Conservation (phyloP, 2,797 vertebrate genomes). For the Bradypodion ventrale region DNA sequence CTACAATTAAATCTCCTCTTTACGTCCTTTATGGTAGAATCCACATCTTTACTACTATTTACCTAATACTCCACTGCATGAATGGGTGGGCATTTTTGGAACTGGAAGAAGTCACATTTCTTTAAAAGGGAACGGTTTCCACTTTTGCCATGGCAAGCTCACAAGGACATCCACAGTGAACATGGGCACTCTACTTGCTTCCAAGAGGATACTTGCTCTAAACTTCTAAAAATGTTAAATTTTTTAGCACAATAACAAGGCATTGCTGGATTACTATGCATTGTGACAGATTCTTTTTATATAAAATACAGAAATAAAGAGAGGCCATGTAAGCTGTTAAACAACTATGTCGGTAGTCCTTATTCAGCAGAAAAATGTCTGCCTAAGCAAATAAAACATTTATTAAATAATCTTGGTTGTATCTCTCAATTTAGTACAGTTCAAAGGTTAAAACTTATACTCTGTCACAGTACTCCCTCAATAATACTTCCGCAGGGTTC, state of each 20-base stretch:
- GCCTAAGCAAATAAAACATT: neutral
- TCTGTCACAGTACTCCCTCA: neutral
- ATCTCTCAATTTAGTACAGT: neutral
- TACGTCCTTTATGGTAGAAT: too few species aligned
- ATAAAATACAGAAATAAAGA: neutral
- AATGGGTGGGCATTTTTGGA: too few species aligned
- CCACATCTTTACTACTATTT: too few species aligned
- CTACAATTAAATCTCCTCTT: neutral
- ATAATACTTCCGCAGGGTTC: too few species aligned
- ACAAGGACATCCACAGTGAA: too few species aligned
- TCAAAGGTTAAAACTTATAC: neutral
- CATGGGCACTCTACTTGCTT: too few species aligned
- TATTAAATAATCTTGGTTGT: neutral
- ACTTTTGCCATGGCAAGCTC: too few species aligned
- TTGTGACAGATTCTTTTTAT: neutral
- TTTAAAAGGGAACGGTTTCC: too few species aligned
- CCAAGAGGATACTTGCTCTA: too few species aligned
- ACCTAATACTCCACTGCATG: too few species aligned
- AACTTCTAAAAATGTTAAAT: neutral
- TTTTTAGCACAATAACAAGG: neutral
- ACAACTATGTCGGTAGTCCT: neutral
- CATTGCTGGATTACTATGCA: neutral
- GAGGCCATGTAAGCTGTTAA: neutral
- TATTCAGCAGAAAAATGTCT: neutral
- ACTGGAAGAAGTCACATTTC: too few species aligned